Conservation (phyloP, 2,888 invertebrate genomes). For the Eudemis profundana region DNA sequence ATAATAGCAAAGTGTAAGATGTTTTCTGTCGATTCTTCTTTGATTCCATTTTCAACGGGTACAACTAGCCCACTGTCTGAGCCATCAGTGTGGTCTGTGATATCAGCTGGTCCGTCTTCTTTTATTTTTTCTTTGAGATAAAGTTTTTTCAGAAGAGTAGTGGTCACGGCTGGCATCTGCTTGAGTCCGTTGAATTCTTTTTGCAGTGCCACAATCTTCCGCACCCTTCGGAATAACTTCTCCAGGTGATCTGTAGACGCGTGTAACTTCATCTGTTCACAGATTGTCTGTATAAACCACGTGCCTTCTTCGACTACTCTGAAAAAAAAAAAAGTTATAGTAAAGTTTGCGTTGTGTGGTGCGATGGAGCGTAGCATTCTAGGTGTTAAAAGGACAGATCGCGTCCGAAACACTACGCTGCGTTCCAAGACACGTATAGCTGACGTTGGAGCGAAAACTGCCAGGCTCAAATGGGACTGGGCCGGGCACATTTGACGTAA, state of each 20-base stretch:
- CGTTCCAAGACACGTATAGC: no score
- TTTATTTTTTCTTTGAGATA: constrained; percentile 12
- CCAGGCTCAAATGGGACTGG: no score
- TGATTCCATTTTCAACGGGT: background rate
- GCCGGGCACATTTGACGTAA: no score
- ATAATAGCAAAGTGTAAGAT: no score
- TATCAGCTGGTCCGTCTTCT: no score
- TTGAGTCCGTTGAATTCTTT: constrained; percentile 1
- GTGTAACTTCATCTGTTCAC: constrained; percentile 12
- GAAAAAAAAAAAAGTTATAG: constrained; percentile 2
- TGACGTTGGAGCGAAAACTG: no score
- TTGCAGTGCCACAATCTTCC: constrained; percentile 3
- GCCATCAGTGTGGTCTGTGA: background rate
- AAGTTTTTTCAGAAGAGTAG: constrained; percentile 23
- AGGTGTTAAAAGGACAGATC: no score
- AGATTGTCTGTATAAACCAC: constrained; percentile 35
- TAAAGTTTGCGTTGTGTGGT: no score
- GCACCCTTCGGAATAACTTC: constrained; percentile 17
- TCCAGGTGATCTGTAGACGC: constrained; percentile 18
- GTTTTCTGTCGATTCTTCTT: background rate
- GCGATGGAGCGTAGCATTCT: no score
- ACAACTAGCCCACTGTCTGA: background rate
- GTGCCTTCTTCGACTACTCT: constrained; percentile 20
- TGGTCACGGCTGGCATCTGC: constrained; percentile 26
- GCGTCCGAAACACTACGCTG: no score